phyloP scores from a whole-genome alignment of 2,797 vertebrate genomes.

The Orestias chungarensis region DNA sequence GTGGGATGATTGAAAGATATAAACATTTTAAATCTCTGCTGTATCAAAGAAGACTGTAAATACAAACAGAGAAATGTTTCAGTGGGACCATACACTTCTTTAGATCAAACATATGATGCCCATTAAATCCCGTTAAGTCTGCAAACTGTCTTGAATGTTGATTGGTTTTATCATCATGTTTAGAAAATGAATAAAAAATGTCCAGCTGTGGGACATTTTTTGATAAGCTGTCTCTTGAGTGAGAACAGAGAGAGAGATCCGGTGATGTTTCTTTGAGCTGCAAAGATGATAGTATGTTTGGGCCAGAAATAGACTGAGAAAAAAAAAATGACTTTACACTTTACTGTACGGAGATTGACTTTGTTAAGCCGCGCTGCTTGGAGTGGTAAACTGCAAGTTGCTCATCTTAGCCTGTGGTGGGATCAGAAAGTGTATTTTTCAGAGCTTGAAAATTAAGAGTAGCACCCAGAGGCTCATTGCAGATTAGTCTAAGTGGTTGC shows the following conservation, averaged over 20 bases:
- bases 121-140: not conserved
- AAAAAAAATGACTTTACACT: constrained; percentile 1
- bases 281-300: not conserved
- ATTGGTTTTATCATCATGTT: not conserved
- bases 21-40: not conserved
- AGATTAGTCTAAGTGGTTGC: constrained; percentile 9
- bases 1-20: not conserved
- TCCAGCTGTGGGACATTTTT: not conserved
- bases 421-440: constrained; percentile 3
- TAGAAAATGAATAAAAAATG: not conserved
- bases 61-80: not conserved
- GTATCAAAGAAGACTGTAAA: not conserved
- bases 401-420: constrained; percentile 7
- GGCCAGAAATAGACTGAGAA: constrained; percentile 1
- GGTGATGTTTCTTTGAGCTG: constrained; percentile 4
- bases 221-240: not conserved
- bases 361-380: constrained; percentile 4
- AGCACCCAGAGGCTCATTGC: not conserved
- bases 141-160: not conserved
- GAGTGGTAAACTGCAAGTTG: constrained; percentile 6
- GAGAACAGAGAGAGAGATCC: not conserved
- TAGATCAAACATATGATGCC: not conserved
- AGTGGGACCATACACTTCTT: not conserved
- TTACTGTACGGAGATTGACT: constrained; percentile 2
- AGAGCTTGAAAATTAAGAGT: constrained; percentile 13